Percentiles rank a stretch among this genome's conserved stretches.
These are phyloP conservation scores for Montipora sp. DNA, from an alignment of 64 coral and sea anemone species.

Conservation along the genomic window DNA sequence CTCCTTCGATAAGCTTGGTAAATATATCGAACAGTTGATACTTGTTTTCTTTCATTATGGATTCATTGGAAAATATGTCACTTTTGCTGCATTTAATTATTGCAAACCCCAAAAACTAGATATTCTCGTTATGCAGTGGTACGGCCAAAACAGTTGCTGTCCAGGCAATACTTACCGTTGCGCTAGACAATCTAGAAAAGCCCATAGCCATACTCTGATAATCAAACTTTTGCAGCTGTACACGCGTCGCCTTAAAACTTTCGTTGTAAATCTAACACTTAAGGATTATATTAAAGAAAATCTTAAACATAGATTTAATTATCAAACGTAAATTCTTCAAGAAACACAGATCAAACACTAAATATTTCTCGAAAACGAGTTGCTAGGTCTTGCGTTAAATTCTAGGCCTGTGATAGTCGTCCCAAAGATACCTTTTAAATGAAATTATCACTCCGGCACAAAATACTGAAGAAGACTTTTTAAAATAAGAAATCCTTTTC, in stretches of 20 bases:
- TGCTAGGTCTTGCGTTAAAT: too few relatives aligned
- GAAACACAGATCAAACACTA: background rate
- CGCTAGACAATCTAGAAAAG: background rate
- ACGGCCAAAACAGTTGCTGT: background rate
- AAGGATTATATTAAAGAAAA: background rate
- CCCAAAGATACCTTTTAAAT: too few relatives aligned
- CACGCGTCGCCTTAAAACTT: background rate
- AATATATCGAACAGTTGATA: background rate
- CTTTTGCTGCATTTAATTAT: slow-evolving; percentile 22
- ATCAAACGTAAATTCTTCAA: background rate
- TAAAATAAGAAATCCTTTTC: too few relatives aligned
- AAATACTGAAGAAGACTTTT: background rate
- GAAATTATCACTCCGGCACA: background rate
- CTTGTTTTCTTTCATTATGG: background rate
- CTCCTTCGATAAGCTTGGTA: background rate
- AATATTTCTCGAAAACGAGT: background rate
- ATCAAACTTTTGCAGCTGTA: background rate
- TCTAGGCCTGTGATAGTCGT: too few relatives aligned
- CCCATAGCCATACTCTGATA: background rate
- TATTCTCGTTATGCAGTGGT: background rate
- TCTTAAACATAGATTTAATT: background rate
- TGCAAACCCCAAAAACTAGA: background rate
- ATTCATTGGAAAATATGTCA: background rate
- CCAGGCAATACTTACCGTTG: background rate
- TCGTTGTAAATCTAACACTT: background rate